Percentiles rank a stretch among this genome's conserved stretches.
phyloP scores from a whole-genome alignment of 2,797 vertebrate species.

The Cygnus olor region DNA sequence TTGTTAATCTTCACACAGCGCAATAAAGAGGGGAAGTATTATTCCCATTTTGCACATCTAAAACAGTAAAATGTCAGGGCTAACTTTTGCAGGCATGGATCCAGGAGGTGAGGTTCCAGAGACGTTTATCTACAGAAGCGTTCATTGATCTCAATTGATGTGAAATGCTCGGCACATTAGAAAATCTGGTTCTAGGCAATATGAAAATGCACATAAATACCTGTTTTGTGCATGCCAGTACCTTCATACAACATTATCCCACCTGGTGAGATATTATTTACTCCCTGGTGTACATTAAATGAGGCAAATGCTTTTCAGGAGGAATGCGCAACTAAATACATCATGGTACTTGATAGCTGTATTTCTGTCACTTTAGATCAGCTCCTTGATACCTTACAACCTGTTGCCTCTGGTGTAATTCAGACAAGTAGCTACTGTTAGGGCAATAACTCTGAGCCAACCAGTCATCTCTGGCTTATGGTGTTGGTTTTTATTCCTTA shows the following conservation, averaged over 20 bases:
- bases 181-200: not conserved
- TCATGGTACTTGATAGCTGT: not conserved
- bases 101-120: not conserved
- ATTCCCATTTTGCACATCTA: not conserved
- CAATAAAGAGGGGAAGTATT: not conserved
- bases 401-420: not conserved
- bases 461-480: not conserved
- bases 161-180: not conserved
- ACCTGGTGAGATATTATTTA: too few species aligned
- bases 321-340: not conserved
- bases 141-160: not conserved
- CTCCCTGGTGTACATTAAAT: not conserved
- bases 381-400: not conserved
- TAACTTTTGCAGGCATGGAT: not conserved
- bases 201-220: not conserved
- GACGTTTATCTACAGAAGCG: not conserved
- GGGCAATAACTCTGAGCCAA: not conserved
- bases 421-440: not conserved
- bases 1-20: not conserved
- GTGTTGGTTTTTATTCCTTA: not conserved
- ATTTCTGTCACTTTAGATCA: fast-evolving
- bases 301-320: not conserved
- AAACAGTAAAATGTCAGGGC: not conserved
- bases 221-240: not conserved
- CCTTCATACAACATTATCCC: not conserved